These are phyloP conservation scores for Hyla sarda DNA, from an alignment of 2,113 vertebrate genomes.

Conservation along the genomic window DNA sequence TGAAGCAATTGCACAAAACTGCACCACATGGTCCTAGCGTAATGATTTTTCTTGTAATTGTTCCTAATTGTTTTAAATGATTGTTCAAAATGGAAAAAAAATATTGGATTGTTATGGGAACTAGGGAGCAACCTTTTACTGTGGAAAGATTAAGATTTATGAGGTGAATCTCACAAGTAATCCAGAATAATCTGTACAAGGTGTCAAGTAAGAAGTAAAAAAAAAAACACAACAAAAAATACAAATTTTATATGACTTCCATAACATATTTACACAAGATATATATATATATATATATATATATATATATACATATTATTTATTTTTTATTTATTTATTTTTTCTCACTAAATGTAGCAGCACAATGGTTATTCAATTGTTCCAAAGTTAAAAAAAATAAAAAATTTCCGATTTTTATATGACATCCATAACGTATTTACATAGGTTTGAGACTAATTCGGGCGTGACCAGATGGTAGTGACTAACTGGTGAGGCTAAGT, in stretches of 20 bases:
- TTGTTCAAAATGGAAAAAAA: not conserved
- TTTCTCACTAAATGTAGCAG: too few species aligned
- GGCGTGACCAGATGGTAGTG: too few species aligned
- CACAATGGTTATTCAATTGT: too few species aligned
- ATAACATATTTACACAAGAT: not conserved
- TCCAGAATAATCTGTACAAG: not conserved
- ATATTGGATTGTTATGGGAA: not conserved
- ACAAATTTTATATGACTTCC: not conserved
- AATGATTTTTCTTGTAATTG: not conserved
- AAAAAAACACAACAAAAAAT: not conserved
- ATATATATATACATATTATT: too few species aligned
- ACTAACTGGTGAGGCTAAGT: too few species aligned
- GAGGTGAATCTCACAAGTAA: not conserved
- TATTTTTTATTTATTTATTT: too few species aligned
- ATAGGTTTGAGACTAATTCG: too few species aligned
- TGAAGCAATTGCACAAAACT: not conserved
- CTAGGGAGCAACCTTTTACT: not conserved
- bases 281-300: too few species aligned
- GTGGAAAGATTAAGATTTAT: not conserved
- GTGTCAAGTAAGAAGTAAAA: not conserved
- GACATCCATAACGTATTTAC: not conserved
- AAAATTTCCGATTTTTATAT: not conserved
- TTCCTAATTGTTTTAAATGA: not conserved
- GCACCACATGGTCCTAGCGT: not conserved
- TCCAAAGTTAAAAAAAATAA: too few species aligned